A percentile compares a stretch with the other conserved stretches of the same genome.
These are phyloP conservation scores for Nesospiza acunhae DNA, from an alignment of 2,113 vertebrate species.

Conservation along the genomic window DNA sequence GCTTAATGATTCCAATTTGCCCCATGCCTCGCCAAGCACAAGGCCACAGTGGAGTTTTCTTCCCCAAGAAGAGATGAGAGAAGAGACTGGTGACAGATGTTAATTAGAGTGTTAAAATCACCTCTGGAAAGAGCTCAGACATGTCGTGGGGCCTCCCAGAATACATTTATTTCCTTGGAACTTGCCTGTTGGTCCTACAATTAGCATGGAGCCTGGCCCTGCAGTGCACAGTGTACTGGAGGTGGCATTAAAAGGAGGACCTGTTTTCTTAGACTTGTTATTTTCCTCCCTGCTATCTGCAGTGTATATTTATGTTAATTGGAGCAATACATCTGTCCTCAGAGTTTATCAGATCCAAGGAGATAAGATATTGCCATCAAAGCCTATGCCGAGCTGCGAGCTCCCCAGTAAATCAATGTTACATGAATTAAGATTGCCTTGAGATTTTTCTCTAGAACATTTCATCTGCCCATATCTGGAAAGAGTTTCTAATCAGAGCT, in stretches of 20 bases:
- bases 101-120: slow-evolving; percentile 19
- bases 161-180: neutral
- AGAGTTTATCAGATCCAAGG: slow-evolving; percentile 52
- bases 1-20: neutral
- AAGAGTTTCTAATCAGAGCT: slow-evolving; percentile 32
- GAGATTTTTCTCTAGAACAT: slow-evolving; percentile 38
- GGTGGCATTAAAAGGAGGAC: slow-evolving; percentile 8
- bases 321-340: slow-evolving; percentile 63
- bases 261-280: neutral
- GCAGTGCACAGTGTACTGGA: neutral
- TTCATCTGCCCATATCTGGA: slow-evolving; percentile 40
- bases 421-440: slow-evolving; percentile 53
- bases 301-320: slow-evolving; percentile 51
- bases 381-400: slow-evolving; percentile 19
- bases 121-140: slow-evolving; percentile 24
- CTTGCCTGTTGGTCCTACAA: neutral
- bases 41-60: neutral
- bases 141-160: neutral
- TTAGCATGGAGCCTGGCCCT: neutral
- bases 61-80: neutral
- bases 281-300: slow-evolving; percentile 22
- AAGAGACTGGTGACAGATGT: neutral
- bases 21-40: neutral
- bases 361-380: slow-evolving; percentile 61
- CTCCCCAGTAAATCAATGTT: slow-evolving; percentile 42